A percentile compares a stretch with the other conserved stretches of the same genome.
phyloP scores from a whole-genome alignment of 2,113 vertebrate genomes.

The Rana temporaria region DNA sequence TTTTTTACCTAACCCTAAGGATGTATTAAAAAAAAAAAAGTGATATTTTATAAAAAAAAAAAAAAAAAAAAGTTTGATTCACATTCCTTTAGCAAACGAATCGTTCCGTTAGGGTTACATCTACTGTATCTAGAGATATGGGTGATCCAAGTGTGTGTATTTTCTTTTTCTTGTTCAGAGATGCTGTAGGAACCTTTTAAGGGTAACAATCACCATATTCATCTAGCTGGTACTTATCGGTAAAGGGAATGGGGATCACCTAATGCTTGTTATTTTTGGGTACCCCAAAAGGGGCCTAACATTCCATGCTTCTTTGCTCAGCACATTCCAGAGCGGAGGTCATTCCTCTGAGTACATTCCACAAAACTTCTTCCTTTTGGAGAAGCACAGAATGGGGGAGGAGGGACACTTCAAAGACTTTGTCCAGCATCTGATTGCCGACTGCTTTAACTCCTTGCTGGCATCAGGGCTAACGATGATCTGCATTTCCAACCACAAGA shows the following conservation, averaged over 20 bases:
- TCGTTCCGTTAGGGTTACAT: neutral
- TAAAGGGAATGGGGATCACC: constrained; percentile 23
- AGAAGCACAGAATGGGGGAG: constrained; percentile 38
- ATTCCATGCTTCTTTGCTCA: constrained; percentile 45
- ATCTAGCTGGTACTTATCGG: neutral
- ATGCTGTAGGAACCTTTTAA: neutral
- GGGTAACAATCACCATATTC: neutral
- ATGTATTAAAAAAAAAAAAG: too few species aligned
- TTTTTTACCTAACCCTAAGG: too few species aligned
- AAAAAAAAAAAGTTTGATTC: too few species aligned
- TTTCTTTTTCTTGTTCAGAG: too few species aligned
- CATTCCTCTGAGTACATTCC: constrained; percentile 43
- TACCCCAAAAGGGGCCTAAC: constrained; percentile 45
- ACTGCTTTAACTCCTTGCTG: constrained; percentile 17
- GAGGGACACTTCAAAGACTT: constrained; percentile 43
- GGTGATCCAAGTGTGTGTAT: too few species aligned
- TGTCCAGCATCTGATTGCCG: constrained; percentile 32
- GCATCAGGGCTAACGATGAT: neutral
- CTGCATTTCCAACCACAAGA: neutral
- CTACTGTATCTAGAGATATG: neutral
- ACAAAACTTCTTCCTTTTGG: constrained; percentile 39
- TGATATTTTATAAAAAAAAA: too few species aligned
- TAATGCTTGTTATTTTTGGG: constrained; percentile 40
- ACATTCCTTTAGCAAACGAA: neutral
- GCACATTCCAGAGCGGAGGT: constrained; percentile 28